Evolutionary conservation across 2,888 invertebrate species (phyloP).

Genomic region (Parasteatoda lunata): DNA sequence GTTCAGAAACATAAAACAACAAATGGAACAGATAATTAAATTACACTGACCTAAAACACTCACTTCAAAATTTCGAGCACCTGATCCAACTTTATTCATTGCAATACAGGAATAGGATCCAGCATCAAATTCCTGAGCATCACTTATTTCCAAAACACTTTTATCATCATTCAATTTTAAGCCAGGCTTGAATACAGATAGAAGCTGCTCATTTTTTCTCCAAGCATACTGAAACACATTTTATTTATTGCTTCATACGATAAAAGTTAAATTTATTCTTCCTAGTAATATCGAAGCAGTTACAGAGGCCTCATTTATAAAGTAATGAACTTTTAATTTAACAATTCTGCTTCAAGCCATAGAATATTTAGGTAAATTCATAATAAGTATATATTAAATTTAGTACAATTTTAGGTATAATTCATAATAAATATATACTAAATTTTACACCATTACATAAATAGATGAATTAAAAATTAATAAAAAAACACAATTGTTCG

Average conservation of each 20-base stretch:
- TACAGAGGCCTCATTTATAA: too few species aligned
- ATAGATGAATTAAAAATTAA: too few species aligned
- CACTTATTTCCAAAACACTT: constrained; percentile 33
- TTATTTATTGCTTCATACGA: neutral
- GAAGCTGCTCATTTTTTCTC: constrained; percentile 48
- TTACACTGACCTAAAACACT: constrained; percentile 72
- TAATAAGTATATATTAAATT: too few species aligned
- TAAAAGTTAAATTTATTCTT: constrained; percentile 15
- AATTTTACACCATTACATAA: too few species aligned
- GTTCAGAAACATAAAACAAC: neutral
- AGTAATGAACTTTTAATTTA: too few species aligned
- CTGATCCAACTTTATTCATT: constrained; percentile 70
- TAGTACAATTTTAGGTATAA: too few species aligned
- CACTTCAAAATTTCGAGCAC: constrained; percentile 72
- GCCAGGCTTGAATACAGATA: constrained; percentile 32
- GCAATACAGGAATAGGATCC: constrained; percentile 70
- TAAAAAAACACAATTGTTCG: neutral
- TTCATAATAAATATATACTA: too few species aligned
- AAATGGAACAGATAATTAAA: neutral
- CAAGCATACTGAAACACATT: constrained; percentile 44
- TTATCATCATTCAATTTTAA: constrained; percentile 24
- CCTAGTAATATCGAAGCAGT: neutral
- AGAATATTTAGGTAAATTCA: too few species aligned
- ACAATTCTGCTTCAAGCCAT: too few species aligned
- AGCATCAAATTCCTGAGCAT: constrained; percentile 62